Percentiles rank a stretch among this genome's conserved stretches.
Conservation (phyloP, 2,888 invertebrate genomes). For the Nemotelus pantherinus region DNA sequence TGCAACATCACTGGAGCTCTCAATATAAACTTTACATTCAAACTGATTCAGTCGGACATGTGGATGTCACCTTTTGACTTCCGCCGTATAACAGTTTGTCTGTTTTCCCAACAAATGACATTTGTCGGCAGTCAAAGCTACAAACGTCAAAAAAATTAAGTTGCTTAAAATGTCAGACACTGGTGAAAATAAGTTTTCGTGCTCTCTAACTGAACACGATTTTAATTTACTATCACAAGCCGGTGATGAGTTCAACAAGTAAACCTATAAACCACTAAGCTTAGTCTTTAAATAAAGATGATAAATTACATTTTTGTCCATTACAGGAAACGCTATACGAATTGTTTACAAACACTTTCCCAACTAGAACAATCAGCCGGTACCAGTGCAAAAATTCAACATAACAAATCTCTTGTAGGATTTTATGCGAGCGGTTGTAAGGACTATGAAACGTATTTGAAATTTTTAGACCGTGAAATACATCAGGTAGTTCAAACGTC, state of each 20-base stretch:
- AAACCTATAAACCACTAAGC: constrained; percentile 38
- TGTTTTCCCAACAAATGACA: constrained; percentile 87
- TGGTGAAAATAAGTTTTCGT: background rate
- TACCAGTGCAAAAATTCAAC: constrained; percentile 61
- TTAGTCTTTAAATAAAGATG: no score
- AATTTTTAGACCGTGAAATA: constrained; percentile 68
- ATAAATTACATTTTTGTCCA: background rate
- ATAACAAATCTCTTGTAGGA: constrained; percentile 86
- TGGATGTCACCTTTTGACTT: background rate
- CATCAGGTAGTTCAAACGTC: constrained; percentile 50
- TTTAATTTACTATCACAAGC: constrained; percentile 61
- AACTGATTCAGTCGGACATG: no score
- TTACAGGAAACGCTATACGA: constrained; percentile 57
- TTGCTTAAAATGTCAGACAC: constrained; percentile 25
- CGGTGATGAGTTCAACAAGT: constrained; percentile 61
- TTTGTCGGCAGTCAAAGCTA: background rate
- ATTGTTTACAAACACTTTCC: constrained; percentile 58
- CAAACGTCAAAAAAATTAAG: constrained; percentile 89
- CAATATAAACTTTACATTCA: no score
- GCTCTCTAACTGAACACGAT: constrained; percentile 54
- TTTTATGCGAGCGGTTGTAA: constrained; percentile 79
- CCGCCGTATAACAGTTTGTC: constrained; percentile 90
- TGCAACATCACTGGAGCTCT: no score
- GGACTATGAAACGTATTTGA: constrained; percentile 77
- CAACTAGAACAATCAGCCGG: constrained; percentile 59